phyloP scores from a whole-genome alignment of 1,140 invertebrate species.

The Bactericera cockerelli region DNA sequence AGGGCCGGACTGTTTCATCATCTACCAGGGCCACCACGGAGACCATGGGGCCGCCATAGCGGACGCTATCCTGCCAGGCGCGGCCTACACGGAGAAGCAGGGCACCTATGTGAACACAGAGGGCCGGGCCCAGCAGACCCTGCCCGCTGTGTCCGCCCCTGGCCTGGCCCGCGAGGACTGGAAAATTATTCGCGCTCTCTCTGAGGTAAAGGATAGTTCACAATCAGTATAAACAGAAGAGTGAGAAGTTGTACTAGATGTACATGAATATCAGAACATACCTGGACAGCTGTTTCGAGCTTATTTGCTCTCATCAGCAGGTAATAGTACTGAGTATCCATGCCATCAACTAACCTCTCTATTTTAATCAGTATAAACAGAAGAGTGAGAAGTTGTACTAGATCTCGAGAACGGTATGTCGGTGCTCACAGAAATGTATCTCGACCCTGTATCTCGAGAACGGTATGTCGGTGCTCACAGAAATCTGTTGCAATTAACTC shows the following conservation, averaged over 20 bases:
- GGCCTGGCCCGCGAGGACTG: constrained; percentile 91
- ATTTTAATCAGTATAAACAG: too few relatives aligned
- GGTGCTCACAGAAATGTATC: too few relatives aligned
- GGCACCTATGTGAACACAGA: constrained; percentile 95
- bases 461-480: too few relatives aligned
- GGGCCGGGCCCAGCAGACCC: constrained; percentile 87
- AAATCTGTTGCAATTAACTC: too few relatives aligned
- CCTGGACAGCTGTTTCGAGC: too few relatives aligned
- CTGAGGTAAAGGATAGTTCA: constrained; percentile 40
- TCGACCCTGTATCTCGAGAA: too few relatives aligned
- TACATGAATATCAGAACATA: too few relatives aligned
- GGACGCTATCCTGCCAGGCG: constrained; percentile 85
- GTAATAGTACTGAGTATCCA: too few relatives aligned
- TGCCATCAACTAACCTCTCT: too few relatives aligned
- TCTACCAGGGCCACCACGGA: constrained; percentile 73
- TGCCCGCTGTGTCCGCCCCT: constrained; percentile 79
- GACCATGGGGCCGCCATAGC: constrained; percentile 84
- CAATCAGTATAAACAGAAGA: too few relatives aligned
- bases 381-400: not conserved
- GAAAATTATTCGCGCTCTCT: constrained; percentile 90
- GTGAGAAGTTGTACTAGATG: too few relatives aligned
- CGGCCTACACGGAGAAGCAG: constrained; percentile 98
- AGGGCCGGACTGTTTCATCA: constrained; percentile 2
- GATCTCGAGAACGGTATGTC: not conserved
- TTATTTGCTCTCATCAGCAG: too few relatives aligned